Evolutionary conservation across 2,113 vertebrate species (phyloP).

Genomic region (Phalacrocorax carbo): DNA sequence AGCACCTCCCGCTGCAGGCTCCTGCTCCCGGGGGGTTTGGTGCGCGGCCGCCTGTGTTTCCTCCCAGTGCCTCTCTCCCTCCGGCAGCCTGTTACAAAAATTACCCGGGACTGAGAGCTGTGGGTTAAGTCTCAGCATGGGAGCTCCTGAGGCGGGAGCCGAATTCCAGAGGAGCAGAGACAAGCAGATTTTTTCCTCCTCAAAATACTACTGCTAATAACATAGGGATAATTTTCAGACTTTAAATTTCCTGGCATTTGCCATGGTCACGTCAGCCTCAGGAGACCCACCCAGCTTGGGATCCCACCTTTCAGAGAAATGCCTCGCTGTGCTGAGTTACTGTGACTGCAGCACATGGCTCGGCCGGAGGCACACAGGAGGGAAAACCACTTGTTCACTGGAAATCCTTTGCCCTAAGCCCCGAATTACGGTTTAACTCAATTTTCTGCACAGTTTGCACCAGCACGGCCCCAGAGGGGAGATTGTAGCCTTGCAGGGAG

Average conservation of each 20-base stretch:
- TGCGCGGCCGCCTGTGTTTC: accelerated
- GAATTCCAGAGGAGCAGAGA: background rate
- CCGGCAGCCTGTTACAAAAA: background rate
- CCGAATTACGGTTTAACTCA: background rate
- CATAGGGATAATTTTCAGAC: background rate
- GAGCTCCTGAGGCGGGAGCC: background rate
- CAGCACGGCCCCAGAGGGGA: background rate
- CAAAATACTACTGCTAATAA: background rate
- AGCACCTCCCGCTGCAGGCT: background rate
- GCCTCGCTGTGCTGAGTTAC: background rate
- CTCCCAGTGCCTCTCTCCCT: background rate
- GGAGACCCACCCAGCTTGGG: background rate
- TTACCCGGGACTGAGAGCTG: accelerated
- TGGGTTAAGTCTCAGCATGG: background rate
- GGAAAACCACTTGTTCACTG: background rate
- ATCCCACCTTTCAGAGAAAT: background rate
- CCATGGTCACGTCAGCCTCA: background rate
- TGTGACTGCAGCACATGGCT: background rate
- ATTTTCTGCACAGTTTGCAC: background rate
- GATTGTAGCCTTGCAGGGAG: background rate
- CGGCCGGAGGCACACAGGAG: background rate
- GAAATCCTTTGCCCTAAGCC: background rate
- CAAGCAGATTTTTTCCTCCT: background rate
- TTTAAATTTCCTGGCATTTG: background rate
- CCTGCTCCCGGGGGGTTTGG: background rate